Base-by-base conservation (phyloP, 2,113 vertebrate genomes). In the Microtus montanus region DNA sequence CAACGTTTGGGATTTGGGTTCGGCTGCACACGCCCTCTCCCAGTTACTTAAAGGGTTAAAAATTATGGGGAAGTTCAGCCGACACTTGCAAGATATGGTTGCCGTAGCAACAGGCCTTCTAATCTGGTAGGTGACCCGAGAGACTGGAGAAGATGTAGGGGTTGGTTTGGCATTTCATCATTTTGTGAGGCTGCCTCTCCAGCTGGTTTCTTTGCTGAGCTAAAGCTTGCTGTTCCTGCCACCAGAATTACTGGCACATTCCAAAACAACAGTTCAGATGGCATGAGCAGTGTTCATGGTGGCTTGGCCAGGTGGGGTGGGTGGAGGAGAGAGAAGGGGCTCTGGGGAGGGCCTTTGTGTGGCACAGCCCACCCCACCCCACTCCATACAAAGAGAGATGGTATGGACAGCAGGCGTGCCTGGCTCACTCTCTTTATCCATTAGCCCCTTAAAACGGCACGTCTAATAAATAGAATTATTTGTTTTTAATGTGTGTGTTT, bases 61-160 rank as follows among this genome's bases (percentile, higher is more conserved):
- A 98, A 98, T 97, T 98, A 98, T 97, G 96, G 98, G 98, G 99
- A 99, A 98, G 98, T 98, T 99, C 98, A 98, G 98, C 98, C 98
- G 96, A 98, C 98, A 98, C 98, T 98, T 98, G 98, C 98, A 98
- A 99, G 99, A 99, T 99, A 99, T 98, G 98, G 99, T 99, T 99
- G 99, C 98, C 98, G 97, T 98, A 99, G 99, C 98, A 99, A 99
- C 99, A 98, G 99, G 98, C 99, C 99, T 99, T 98, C 98, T 99
- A 99, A 99, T 99, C 99, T 99, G 98, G 98, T 98, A 99, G 99
- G 99, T 99, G 99, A 99, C 99, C 99, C 99, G 99, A 99, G 98
- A 99, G 98, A 98, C 98, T 98, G 98, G 98, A 98, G 98, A 98
- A 98, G 98, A 98, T 98, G 98, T 98, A 98, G 98, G 98, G 98